Conservation (phyloP, 2,888 invertebrate genomes). For the Aelia acuminata region DNA sequence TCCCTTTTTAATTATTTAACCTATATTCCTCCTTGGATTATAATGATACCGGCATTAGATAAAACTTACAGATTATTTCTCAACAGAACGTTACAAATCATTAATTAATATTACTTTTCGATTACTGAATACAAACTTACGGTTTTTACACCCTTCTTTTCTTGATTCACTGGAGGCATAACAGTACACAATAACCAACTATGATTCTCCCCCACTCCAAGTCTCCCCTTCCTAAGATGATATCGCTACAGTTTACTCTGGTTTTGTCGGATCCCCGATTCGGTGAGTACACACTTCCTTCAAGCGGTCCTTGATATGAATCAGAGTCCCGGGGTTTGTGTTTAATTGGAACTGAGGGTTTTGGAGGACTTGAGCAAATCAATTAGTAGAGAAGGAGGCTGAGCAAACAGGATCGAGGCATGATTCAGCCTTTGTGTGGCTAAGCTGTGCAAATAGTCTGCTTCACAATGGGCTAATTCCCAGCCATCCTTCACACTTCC, state of each 20-base stretch:
- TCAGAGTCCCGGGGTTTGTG: slow-evolving; percentile 23
- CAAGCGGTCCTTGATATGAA: slow-evolving; percentile 50
- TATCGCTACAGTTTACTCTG: slow-evolving; percentile 17
- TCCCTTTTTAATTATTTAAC: no score
- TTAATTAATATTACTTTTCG: background rate
- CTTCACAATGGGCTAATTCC: slow-evolving; percentile 29
- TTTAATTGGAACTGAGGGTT: slow-evolving; percentile 56
- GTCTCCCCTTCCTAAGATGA: background rate
- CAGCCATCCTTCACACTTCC: slow-evolving; percentile 57
- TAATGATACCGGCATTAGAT: no score
- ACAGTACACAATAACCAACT: background rate
- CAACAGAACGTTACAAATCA: background rate
- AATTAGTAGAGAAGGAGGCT: slow-evolving; percentile 54
- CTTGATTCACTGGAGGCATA: background rate
- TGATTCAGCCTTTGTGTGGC: slow-evolving; percentile 52
- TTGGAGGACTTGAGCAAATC: slow-evolving; percentile 52
- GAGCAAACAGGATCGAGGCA: slow-evolving; percentile 44
- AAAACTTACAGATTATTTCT: no score
- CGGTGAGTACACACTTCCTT: background rate
- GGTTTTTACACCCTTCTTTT: background rate
- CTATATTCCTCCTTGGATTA: no score
- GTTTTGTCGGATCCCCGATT: background rate
- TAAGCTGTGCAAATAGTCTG: slow-evolving; percentile 56
- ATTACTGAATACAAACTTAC: background rate
- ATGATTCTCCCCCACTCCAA: background rate